Evolutionary conservation across 2,888 invertebrate genomes (phyloP).

Genomic region (Clostera curtula): DNA sequence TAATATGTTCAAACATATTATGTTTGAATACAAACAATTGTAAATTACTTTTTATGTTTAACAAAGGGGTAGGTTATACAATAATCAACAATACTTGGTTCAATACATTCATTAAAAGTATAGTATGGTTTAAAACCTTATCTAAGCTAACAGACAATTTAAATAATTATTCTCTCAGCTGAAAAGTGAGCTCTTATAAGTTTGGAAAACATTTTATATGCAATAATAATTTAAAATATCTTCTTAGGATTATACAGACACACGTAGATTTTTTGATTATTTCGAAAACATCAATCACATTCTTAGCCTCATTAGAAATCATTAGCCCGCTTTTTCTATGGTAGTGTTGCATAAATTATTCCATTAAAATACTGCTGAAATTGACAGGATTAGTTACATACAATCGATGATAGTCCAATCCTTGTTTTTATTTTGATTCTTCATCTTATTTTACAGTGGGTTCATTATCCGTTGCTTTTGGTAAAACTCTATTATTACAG

Average conservation of each 20-base stretch:
- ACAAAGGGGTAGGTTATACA: not conserved
- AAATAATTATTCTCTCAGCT: too few species aligned
- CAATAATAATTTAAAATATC: constrained; percentile 1
- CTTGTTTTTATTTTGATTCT: not conserved
- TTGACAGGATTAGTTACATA: constrained; percentile 16
- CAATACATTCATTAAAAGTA: constrained; percentile 3
- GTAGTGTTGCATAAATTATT: constrained; percentile 11
- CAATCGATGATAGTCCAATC: constrained; percentile 7
- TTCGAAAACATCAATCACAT: constrained; percentile 36
- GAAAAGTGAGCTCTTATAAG: too few species aligned
- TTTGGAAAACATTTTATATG: too few species aligned
- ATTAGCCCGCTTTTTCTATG: constrained; percentile 21
- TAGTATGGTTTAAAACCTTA: too few species aligned
- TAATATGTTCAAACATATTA: constrained; percentile 4
- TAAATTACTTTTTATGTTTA: too few species aligned
- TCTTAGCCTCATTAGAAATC: constrained; percentile 34
- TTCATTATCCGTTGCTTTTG: too few species aligned
- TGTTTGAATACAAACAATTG: too few species aligned
- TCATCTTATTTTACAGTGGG: too few species aligned
- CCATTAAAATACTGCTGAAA: constrained; percentile 13
- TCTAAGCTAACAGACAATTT: too few species aligned
- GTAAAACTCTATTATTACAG: too few species aligned
- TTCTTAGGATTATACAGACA: not conserved
- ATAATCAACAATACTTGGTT: constrained; percentile 2
- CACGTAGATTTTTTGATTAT: constrained; percentile 15